phyloP scores from a whole-genome alignment of 1,140 invertebrate genomes.

The Drosophila ficusphila region DNA sequence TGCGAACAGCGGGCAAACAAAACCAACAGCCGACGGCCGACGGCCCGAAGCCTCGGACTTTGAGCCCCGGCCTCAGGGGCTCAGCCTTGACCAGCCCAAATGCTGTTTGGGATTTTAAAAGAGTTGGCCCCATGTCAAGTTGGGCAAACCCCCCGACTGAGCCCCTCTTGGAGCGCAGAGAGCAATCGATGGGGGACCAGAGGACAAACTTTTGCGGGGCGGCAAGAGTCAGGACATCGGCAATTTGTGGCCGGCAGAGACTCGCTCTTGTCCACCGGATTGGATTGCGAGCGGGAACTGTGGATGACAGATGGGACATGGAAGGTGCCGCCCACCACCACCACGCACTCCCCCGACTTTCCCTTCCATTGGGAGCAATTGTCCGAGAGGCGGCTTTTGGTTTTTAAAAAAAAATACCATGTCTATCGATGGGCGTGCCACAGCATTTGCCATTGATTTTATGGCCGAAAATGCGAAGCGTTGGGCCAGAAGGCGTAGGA shows the following conservation, averaged over 20 bases:
- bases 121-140: slow-evolving; percentile 45
- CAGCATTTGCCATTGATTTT: slow-evolving; percentile 60
- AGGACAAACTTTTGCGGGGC: neutral
- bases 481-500: slow-evolving; percentile 25
- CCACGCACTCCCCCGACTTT: neutral
- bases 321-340: slow-evolving; percentile 9
- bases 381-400: slow-evolving; percentile 17
- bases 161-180: neutral
- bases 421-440: slow-evolving; percentile 42
- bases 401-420: slow-evolving; percentile 17
- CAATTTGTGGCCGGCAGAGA: slow-evolving; percentile 52
- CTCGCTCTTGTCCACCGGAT: slow-evolving; percentile 41
- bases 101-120: slow-evolving; percentile 46
- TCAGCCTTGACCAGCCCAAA: slow-evolving; percentile 48
- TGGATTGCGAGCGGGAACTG: slow-evolving; percentile 32
- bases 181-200: slow-evolving; percentile 16
- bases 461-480: slow-evolving; percentile 34
- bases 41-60: slow-evolving; percentile 17
- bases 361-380: slow-evolving; percentile 38
- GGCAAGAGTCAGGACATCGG: slow-evolving; percentile 37
- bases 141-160: neutral
- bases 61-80: neutral
- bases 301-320: slow-evolving; percentile 56
- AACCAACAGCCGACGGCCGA: neutral
- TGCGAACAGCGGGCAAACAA: slow-evolving; percentile 19